These are phyloP conservation scores for Bradypodion pumilum DNA, from an alignment of 2,797 vertebrate species.

Conservation along the genomic window DNA sequence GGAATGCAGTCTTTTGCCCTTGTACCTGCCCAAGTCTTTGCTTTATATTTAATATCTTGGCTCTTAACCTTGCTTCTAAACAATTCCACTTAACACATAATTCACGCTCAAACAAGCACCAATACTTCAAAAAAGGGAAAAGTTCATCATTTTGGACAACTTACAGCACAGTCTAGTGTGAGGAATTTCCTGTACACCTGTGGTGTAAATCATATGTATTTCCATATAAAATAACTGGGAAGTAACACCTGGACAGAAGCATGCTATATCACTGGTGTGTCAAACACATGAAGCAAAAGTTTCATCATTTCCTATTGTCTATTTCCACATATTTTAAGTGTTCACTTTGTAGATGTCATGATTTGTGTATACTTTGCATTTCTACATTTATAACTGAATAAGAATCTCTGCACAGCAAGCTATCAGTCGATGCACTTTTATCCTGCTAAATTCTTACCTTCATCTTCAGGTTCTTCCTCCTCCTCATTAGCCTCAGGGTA, in stretches of 20 bases:
- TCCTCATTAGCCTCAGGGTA: conserved; percentile 88
- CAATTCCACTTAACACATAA: neutral
- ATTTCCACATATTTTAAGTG: neutral
- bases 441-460: conserved; percentile 79
- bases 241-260: too few relatives aligned
- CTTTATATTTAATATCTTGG: too few relatives aligned
- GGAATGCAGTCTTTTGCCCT: too few relatives aligned
- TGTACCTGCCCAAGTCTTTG: too few relatives aligned
- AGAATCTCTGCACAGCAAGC: neutral
- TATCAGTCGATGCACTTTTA: neutral
- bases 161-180: too few relatives aligned
- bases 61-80: neutral
- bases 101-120: neutral
- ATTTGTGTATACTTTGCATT: neutral
- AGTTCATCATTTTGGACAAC: too few relatives aligned
- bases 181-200: neutral
- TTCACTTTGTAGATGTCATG: neutral
- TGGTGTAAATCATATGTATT: neutral
- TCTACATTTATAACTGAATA: neutral
- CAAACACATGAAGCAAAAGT: neutral
- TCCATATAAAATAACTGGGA: too few relatives aligned
- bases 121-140: too few relatives aligned
- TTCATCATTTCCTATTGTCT: neutral
- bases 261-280: too few relatives aligned
- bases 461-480: conserved; percentile 92